These are phyloP conservation scores for Otocyon megalotis DNA, from an alignment of 2,113 vertebrate genomes.

Conservation along the genomic window DNA sequence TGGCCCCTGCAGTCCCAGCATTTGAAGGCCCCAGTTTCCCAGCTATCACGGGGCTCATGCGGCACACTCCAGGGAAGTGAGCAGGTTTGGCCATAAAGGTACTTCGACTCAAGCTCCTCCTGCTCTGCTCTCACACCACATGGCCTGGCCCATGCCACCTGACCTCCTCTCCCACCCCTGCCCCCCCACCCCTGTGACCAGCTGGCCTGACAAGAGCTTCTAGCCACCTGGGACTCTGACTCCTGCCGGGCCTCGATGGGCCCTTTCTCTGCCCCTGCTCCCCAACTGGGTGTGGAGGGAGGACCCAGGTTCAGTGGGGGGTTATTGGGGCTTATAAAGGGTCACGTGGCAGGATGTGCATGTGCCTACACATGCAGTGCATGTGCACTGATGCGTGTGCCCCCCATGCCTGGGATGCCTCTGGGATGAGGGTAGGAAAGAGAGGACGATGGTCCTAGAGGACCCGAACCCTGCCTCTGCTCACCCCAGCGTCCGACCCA, in stretches of 20 bases:
- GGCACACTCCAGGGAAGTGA: fast-evolving
- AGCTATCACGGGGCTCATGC: fast-evolving
- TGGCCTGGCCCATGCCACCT: fast-evolving
- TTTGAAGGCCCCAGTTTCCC: neutral
- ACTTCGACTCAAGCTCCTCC: fast-evolving
- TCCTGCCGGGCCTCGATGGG: neutral
- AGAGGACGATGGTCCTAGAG: too few species aligned
- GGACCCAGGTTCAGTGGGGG: neutral
- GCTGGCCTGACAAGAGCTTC: neutral
- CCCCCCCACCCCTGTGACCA: neutral
- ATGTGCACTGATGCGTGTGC: neutral
- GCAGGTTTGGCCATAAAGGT: fast-evolving
- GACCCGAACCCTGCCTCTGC: neutral
- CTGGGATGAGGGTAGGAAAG: neutral
- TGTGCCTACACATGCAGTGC: fast-evolving
- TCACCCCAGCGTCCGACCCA: neutral
- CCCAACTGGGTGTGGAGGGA: fast-evolving
- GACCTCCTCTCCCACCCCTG: too few species aligned
- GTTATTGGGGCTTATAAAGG: neutral
- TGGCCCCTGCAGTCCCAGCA: neutral
- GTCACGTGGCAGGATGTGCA: neutral
- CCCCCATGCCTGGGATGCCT: neutral
- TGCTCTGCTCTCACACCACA: neutral
- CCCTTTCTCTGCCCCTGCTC: neutral
- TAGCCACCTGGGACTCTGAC: neutral